Evolutionary conservation across 2,888 invertebrate genomes (phyloP), one percentile per base, ranked within the genome.

Genomic region (Chydorus sphaericus): DNA sequence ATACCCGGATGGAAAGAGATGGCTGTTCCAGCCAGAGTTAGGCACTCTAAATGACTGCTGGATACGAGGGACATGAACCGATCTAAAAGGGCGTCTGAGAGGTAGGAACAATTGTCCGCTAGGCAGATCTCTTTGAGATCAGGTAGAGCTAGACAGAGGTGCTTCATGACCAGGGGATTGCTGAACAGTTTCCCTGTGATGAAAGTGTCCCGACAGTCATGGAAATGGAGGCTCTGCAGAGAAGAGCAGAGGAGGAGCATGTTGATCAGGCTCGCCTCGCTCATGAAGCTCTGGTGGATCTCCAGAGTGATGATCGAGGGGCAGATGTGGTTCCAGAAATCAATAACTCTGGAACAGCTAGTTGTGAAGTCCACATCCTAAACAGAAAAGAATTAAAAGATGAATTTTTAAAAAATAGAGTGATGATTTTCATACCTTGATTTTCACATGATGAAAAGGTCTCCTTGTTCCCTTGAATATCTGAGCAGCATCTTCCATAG

Each of bases 1-100:
- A 82, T 72, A 6, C 80, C 81, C 58, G 74, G 71, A 65, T 83
- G 83, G 66, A 83, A 85, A 30, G 82, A 80, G 52, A 85, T 76
- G 57, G 81, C 81, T 62, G 82, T 81, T 8, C 77, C 78, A 29
- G 80, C 78, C 59, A 85, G 70, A 64, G 80, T 77, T 0, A 85
- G 67, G 16, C 75, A 72, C 59, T 78, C 73, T 18, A 85, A 65
- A n/a, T n/a, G n/a, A n/a, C n/a, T n/a, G 56, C 73, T 71, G 44
- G 77, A 77, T 60, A 80, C 77, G 11, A 79, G 72, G 7, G 74
- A 70, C 2, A 79, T 73, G 63, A 85, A 74, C 63, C 83, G 75
- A 63, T 78, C 75, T 54, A 85, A 77, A 11, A 83, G 72, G n/a
- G 80, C 79, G 73, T 85, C 85, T 2, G 83, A 82, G 36, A 85